Evolutionary conservation across 1,140 invertebrate species (phyloP), one percentile per base, ranked within the genome.

Genomic region (Solenopsis invicta): DNA sequence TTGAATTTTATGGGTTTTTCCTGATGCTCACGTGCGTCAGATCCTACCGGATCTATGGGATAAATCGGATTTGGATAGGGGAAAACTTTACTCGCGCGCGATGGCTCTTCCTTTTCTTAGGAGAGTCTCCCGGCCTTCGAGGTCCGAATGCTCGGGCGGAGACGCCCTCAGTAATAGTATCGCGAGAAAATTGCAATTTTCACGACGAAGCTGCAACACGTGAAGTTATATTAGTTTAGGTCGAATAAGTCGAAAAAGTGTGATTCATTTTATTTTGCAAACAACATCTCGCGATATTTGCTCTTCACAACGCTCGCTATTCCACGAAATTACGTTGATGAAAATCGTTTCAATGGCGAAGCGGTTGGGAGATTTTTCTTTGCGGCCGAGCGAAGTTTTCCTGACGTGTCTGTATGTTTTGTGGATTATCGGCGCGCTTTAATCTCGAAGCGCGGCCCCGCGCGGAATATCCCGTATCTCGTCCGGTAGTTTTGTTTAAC

Each of bases 41-140:
- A 67, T 85, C 61, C 74, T 52, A 78, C 78, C 82, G 6, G 82
- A 85, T 85, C 72, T 45, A n/a, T 16, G 59, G n/a, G 10, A 67
- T 78, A 85, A 67, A 85, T 85, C 82, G 59, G 82, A 78, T 85
- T 85, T 66, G 52, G 62, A 78, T 85, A 37, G 74, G 10, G 29
- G 29, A 29, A 66, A 64, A 85, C 61, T 85, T 78, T 85, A 24
- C 82, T 64, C 61, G 21, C 45, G 21, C 45, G 24, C 54, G 24
- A 75, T 10, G 56, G n/a, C 56, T 75, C 9, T 8, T 24, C 10
- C 16, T 84, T 56, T 34, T 41, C 50, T 50, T 24, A 24, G 2
- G 45, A 37, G 45, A 21, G 18, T 78, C 21, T 82, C 37, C 12
- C 41, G n/a, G 48, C 67, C 80, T 75, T 62, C 10, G 6, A 24